phyloP scores from a whole-genome alignment of 2,113 vertebrate genomes.

The Marmota flaviventris region DNA sequence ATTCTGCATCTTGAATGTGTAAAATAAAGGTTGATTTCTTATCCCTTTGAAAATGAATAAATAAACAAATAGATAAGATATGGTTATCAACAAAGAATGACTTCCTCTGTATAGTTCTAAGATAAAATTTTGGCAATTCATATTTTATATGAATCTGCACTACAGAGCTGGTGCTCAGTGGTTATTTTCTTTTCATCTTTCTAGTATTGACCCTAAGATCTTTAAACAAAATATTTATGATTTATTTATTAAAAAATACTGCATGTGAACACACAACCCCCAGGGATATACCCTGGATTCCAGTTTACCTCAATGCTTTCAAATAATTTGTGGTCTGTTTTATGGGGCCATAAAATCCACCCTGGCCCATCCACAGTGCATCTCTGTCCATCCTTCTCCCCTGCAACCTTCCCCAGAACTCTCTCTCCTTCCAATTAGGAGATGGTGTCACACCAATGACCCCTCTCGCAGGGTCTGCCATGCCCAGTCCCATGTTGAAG shows the following conservation, averaged over 20 bases:
- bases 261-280: not conserved
- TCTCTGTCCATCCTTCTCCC: not conserved
- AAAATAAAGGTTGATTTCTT: not conserved
- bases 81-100: not conserved
- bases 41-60: not conserved
- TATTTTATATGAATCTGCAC: accelerated
- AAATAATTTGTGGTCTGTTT: not conserved
- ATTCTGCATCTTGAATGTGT: not conserved
- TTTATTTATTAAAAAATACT: constrained; percentile 38
- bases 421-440: not conserved
- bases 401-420: not conserved
- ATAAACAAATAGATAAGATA: not conserved
- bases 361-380: not conserved
- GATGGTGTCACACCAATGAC: accelerated
- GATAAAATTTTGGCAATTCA: not conserved
- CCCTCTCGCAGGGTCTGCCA: not conserved
- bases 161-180: not conserved
- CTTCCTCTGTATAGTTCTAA: not conserved
- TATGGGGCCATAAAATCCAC: not conserved
- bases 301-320: not conserved
- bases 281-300: not conserved
- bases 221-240: constrained; percentile 8
- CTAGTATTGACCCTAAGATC: not conserved
- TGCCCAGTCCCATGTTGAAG: accelerated
- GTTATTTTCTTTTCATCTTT: not conserved